phyloP scores from a whole-genome alignment of 2,113 vertebrate species.

The Paralichthys olivaceus region DNA sequence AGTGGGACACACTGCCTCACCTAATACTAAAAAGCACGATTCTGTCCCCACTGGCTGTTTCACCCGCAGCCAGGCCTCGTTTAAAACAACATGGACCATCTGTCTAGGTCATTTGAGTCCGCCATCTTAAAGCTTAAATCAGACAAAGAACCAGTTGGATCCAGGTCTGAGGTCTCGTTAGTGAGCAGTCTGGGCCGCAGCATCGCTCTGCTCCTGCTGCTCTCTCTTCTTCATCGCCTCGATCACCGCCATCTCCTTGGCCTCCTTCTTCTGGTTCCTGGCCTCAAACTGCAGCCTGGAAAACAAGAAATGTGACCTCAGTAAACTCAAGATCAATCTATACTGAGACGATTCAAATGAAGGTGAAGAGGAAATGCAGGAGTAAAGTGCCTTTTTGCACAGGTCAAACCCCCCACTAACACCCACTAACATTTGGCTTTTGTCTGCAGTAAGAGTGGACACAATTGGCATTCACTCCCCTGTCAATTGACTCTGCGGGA shows the following conservation, averaged over 20 bases:
- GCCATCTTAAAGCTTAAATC: slow-evolving; percentile 18
- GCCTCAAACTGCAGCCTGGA: slow-evolving; percentile 94
- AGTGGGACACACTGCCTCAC: background rate
- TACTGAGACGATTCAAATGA: background rate
- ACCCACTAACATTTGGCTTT: too few relatives aligned
- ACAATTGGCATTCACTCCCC: too few relatives aligned
- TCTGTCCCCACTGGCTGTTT: background rate
- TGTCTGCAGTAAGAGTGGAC: too few relatives aligned
- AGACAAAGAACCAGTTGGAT: background rate
- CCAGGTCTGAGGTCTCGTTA: slow-evolving; percentile 33
- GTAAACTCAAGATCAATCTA: background rate
- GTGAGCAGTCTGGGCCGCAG: slow-evolving; percentile 25
- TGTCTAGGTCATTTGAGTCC: background rate
- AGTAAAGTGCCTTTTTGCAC: too few relatives aligned
- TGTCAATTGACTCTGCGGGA: too few relatives aligned
- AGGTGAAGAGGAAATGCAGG: background rate
- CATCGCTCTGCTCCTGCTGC: slow-evolving; percentile 59
- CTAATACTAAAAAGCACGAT: slow-evolving; percentile 25
- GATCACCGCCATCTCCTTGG: slow-evolving; percentile 92
- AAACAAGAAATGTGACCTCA: background rate
- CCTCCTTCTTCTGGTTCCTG: slow-evolving; percentile 97
- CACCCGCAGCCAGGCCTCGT: slow-evolving; percentile 8
- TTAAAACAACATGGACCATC: slow-evolving; percentile 3
- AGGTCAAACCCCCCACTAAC: too few relatives aligned
- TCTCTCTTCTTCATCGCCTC: slow-evolving; percentile 86